phyloP scores from a whole-genome alignment of 1,140 invertebrate species.

The Olivierus martensii region DNA sequence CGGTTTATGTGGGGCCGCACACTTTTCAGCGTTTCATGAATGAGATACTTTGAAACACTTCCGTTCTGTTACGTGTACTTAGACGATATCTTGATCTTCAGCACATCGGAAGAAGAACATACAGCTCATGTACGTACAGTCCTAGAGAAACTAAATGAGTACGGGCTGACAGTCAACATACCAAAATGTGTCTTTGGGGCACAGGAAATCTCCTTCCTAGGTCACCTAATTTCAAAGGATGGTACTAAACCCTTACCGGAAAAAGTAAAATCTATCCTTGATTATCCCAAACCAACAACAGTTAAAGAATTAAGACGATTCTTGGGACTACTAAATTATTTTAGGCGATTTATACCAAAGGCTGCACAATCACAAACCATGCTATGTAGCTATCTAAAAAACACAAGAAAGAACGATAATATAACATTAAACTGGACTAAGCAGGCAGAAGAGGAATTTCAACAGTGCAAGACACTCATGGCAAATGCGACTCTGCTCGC shows the following conservation, averaged over 20 bases:
- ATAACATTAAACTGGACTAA: too few relatives aligned
- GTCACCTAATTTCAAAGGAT: neutral
- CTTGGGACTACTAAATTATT: conserved; percentile 1
- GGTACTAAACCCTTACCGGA: neutral
- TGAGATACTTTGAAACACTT: too few relatives aligned
- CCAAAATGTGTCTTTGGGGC: conserved; percentile 1
- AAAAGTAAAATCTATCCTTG: neutral
- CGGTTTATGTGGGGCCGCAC: neutral
- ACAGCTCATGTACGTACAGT: neutral
- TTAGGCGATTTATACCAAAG: too few relatives aligned
- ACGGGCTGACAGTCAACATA: neutral
- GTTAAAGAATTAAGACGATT: neutral
- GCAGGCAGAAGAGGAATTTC: too few relatives aligned
- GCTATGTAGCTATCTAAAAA: too few relatives aligned
- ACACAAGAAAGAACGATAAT: too few relatives aligned
- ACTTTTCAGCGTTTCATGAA: neutral
- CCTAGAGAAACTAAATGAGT: neutral
- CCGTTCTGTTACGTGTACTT: neutral
- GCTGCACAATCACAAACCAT: too few relatives aligned
- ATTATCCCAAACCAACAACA: neutral
- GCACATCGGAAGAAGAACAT: neutral
- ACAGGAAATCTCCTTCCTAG: neutral
- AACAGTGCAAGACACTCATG: too few relatives aligned
- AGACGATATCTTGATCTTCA: neutral
- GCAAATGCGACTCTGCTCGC: too few relatives aligned